These are phyloP conservation scores for Thaumatotibia leucotreta DNA, from an alignment of 1,140 invertebrate species.

Conservation along the genomic window DNA sequence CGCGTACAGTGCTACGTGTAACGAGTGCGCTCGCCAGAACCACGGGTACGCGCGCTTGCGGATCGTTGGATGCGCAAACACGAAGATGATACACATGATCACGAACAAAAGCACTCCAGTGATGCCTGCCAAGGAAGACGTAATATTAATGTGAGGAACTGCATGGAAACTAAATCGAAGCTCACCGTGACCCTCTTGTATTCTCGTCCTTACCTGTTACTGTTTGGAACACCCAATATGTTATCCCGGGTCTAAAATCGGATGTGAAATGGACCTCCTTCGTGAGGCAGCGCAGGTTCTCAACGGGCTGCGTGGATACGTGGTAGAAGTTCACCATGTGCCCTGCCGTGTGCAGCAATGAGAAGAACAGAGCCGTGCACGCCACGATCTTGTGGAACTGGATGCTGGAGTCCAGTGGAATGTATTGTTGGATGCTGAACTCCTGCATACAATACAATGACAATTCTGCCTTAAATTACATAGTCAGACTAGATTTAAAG, in stretches of 20 bases:
- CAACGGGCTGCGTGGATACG: slow-evolving; percentile 96
- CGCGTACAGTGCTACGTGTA: slow-evolving; percentile 94
- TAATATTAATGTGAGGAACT: too few relatives aligned
- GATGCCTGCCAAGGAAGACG: slow-evolving; percentile 81
- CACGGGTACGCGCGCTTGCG: slow-evolving; percentile 96
- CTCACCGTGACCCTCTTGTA: too few relatives aligned
- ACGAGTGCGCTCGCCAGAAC: slow-evolving; percentile 98
- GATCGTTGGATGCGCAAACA: slow-evolving; percentile 97
- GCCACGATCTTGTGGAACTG: slow-evolving; percentile 99
- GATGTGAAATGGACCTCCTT: slow-evolving; percentile 95
- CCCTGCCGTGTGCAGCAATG: slow-evolving; percentile 93
- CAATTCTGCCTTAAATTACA: too few relatives aligned
- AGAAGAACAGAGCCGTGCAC: slow-evolving; percentile 97
- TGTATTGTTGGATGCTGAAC: slow-evolving; percentile 97
- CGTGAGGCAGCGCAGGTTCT: slow-evolving; percentile 95
- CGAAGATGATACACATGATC: slow-evolving; percentile 97
- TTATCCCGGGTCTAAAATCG: slow-evolving; percentile 93
- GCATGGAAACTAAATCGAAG: too few relatives aligned
- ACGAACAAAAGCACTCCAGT: slow-evolving; percentile 96
- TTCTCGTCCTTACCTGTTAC: slow-evolving; percentile 85
- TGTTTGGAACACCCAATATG: slow-evolving; percentile 96
- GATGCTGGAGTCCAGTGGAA: slow-evolving; percentile 97
- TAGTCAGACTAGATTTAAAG: too few relatives aligned
- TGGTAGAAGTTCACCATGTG: slow-evolving; percentile 99
- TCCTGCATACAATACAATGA: too few relatives aligned